Evolutionary conservation across 2,113 vertebrate genomes (phyloP).

Genomic region (Hylia prasina): DNA sequence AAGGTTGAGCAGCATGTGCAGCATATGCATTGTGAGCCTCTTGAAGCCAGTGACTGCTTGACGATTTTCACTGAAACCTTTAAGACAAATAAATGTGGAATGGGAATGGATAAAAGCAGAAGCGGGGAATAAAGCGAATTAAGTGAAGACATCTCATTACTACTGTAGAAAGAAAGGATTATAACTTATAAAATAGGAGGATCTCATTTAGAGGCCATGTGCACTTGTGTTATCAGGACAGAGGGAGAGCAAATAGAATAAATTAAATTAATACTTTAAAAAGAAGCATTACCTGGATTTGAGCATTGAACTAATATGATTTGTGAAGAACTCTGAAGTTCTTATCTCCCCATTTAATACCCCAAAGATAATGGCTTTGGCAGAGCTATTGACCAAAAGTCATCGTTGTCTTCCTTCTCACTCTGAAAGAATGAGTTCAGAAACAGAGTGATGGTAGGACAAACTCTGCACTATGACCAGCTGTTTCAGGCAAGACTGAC

Average conservation of each 20-base stretch:
- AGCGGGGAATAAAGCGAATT: slow-evolving; percentile 25
- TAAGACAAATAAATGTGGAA: slow-evolving; percentile 46
- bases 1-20: background rate
- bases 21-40: background rate
- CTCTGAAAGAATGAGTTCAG: slow-evolving; percentile 9
- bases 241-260: slow-evolving; percentile 69
- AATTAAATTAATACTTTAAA: slow-evolving; percentile 74
- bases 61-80: slow-evolving; percentile 23
- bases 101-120: slow-evolving; percentile 28
- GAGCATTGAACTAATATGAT: slow-evolving; percentile 68
- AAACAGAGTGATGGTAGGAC: background rate
- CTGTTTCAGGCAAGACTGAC: background rate
- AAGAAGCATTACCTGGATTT: slow-evolving; percentile 59
- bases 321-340: slow-evolving; percentile 62
- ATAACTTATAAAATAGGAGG: slow-evolving; percentile 41
- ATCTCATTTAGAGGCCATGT: slow-evolving; percentile 51
- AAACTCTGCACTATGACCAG: background rate
- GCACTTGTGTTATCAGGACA: slow-evolving; percentile 53
- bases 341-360: slow-evolving; percentile 68
- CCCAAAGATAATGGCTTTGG: slow-evolving; percentile 48
- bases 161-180: slow-evolving; percentile 58
- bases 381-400: slow-evolving; percentile 45
- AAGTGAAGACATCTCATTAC: slow-evolving; percentile 47
- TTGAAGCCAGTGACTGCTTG: background rate
- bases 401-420: background rate